Conservation (phyloP, 2,113 vertebrate genomes). For the Harpagus bidentatus region DNA sequence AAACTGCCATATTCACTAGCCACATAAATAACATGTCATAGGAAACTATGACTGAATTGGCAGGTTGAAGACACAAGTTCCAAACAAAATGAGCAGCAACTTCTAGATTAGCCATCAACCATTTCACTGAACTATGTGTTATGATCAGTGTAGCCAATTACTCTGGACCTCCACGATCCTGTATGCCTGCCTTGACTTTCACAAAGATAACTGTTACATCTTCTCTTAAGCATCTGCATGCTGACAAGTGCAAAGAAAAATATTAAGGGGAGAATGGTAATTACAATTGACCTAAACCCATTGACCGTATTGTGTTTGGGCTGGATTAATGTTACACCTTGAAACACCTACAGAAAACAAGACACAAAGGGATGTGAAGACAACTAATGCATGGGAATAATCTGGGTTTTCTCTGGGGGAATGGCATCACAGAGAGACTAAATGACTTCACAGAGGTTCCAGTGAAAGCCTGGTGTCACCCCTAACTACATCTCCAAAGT, state of each 20-base stretch:
- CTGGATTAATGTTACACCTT: neutral
- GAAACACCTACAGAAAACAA: neutral
- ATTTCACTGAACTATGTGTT: neutral
- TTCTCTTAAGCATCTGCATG: neutral
- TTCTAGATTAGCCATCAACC: neutral
- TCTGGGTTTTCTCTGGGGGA: neutral
- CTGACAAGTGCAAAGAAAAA: neutral
- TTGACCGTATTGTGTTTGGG: neutral
- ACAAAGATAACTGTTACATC: neutral
- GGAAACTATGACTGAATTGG: neutral
- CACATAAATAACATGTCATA: neutral
- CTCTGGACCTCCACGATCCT: neutral
- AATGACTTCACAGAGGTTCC: neutral
- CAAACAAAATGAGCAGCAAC: neutral
- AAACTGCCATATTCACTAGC: neutral
- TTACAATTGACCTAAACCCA: neutral
- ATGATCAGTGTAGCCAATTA: neutral
- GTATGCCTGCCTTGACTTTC: neutral
- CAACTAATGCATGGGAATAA: neutral
- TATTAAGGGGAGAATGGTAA: neutral
- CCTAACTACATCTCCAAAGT: neutral
- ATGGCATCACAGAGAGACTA: neutral
- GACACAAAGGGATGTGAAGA: neutral
- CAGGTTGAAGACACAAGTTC: neutral
- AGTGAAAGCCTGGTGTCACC: neutral